These are phyloP conservation scores for Crotalus horridus DNA, from an alignment of 2,113 vertebrate genomes.

Conservation along the genomic window DNA sequence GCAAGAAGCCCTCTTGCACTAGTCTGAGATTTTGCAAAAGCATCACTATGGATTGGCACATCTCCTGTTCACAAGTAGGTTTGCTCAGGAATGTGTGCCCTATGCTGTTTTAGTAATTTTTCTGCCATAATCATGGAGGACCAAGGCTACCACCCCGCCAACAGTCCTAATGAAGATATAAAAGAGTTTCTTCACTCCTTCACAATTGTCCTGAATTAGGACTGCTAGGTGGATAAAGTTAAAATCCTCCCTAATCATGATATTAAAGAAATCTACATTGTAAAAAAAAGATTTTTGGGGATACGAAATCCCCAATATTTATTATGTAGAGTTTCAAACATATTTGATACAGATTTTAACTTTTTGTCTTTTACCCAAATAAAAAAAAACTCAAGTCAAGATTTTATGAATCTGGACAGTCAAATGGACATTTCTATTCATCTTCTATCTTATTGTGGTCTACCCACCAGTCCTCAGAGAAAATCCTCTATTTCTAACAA, in stretches of 20 bases:
- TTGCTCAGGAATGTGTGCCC: neutral
- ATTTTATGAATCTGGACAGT: too few species aligned
- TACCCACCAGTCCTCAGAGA: neutral
- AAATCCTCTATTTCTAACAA: neutral
- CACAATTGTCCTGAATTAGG: neutral
- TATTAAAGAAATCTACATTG: neutral
- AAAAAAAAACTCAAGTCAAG: too few species aligned
- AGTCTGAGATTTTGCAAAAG: neutral
- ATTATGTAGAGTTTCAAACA: neutral
- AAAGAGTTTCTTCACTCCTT: neutral
- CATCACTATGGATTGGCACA: neutral
- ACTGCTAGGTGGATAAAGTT: neutral
- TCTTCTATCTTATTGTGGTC: neutral
- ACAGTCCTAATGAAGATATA: neutral
- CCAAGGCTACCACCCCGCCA: neutral
- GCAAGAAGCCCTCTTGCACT: neutral
- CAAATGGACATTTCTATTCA: neutral
- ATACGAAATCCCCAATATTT: neutral
- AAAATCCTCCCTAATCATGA: neutral
- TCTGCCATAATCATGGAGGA: neutral
- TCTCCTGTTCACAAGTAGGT: neutral
- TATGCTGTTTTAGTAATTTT: neutral
- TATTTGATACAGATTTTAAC: neutral
- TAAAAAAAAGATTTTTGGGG: neutral
- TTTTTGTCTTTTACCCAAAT: neutral